Percentiles rank a stretch among this genome's conserved stretches.
phyloP scores from a whole-genome alignment of 2,113 vertebrate genomes.

The Nyctibius bracteatus region DNA sequence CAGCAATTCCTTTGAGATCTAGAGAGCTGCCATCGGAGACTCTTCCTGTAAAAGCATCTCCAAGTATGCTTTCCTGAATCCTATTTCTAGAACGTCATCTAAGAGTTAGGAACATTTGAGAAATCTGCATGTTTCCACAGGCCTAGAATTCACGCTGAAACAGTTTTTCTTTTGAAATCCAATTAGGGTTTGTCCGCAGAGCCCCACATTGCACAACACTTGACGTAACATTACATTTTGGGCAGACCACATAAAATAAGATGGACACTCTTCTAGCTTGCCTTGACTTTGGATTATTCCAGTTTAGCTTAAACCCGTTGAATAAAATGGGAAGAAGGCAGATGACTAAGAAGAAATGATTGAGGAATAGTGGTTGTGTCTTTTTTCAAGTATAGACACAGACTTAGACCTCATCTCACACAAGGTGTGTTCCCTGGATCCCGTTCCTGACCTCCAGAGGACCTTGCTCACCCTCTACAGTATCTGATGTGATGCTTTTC shows the following conservation, averaged over 20 bases:
- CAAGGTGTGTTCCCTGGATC: rapidly evolving
- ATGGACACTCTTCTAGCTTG: neutral
- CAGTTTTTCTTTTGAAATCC: neutral
- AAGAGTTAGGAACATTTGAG: neutral
- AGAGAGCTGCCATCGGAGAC: neutral
- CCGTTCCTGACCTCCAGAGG: neutral
- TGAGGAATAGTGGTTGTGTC: neutral
- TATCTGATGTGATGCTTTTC: neutral
- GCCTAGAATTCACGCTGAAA: neutral
- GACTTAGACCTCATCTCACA: neutral
- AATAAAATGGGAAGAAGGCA: neutral
- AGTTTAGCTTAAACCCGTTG: neutral
- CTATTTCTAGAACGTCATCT: neutral
- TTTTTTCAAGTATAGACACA: neutral
- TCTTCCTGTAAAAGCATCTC: neutral
- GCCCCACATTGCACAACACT: no score
- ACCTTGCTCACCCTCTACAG: rapidly evolving
- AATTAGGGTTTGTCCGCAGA: neutral
- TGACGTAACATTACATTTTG: neutral
- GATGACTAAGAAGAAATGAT: neutral
- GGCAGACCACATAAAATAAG: neutral
- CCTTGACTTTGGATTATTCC: neutral
- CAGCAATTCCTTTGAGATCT: neutral
- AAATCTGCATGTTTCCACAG: neutral
- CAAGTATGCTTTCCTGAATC: no score